Percentiles rank a stretch among this genome's conserved stretches.
Conservation (phyloP, 2,113 vertebrate genomes). For the Heterotilapia buettikoferi region DNA sequence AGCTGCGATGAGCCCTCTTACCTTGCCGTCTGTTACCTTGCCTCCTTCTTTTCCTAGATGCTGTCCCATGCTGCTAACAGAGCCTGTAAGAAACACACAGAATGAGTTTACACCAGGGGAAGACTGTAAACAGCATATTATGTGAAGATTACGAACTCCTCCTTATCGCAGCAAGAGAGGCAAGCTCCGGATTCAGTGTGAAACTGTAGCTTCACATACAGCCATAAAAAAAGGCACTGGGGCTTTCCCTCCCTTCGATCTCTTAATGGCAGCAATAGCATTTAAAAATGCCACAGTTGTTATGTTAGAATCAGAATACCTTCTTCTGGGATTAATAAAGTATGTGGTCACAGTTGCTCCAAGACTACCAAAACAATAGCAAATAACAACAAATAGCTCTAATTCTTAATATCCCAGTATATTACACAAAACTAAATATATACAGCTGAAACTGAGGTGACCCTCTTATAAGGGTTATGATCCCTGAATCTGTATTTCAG, state of each 20-base stretch:
- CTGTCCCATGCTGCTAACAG: conserved; percentile 69
- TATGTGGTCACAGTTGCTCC: neutral
- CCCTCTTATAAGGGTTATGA: neutral
- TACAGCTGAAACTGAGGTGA: neutral
- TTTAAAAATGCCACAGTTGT: neutral
- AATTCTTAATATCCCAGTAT: neutral
- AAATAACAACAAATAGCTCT: neutral
- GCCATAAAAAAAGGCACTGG: neutral
- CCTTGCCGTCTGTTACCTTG: conserved; percentile 53
- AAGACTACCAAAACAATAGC: neutral
- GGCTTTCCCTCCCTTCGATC: neutral
- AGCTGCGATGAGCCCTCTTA: conserved; percentile 3
- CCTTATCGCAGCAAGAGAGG: neutral
- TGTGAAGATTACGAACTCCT: neutral
- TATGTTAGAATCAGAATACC: neutral
- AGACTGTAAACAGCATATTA: neutral
- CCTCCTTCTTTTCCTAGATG: conserved; percentile 63
- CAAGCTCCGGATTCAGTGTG: neutral
- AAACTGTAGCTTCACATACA: neutral
- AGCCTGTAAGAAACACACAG: conserved; percentile 44
- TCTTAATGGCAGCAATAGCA: neutral
- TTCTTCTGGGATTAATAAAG: neutral
- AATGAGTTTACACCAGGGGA: neutral
- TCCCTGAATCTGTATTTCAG: neutral
- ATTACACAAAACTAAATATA: neutral